Conservation (phyloP, 2,797 vertebrate genomes). For the Pristis pectinata region DNA sequence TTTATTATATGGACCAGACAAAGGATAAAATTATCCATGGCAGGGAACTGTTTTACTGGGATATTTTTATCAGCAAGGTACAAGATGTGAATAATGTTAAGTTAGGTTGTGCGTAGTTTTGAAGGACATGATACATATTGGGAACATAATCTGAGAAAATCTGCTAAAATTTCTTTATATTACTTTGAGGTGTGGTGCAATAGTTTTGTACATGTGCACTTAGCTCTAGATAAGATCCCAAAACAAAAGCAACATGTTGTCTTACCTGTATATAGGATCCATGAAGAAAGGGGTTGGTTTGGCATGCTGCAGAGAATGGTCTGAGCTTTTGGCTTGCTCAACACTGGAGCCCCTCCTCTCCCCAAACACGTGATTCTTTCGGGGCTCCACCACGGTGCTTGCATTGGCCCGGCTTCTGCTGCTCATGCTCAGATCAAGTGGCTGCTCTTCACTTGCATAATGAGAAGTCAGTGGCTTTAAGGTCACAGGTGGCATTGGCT, state of each 20-base stretch:
- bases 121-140: not conserved
- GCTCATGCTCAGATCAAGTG: slow-evolving; percentile 90
- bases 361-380: slow-evolving; percentile 72
- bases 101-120: not conserved
- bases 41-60: not conserved
- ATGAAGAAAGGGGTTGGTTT: slow-evolving; percentile 96
- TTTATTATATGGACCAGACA: not conserved
- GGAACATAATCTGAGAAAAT: not conserved
- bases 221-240: not conserved
- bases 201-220: not conserved
- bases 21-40: not conserved
- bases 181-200: not conserved
- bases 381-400: slow-evolving; percentile 65
- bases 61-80: not conserved
- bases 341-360: slow-evolving; percentile 69
- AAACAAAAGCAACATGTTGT: slow-evolving; percentile 16
- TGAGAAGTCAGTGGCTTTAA: slow-evolving; percentile 68
- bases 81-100: not conserved
- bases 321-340: slow-evolving; percentile 70
- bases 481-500: slow-evolving; percentile 61
- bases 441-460: slow-evolving; percentile 80
- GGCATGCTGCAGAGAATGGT: slow-evolving; percentile 88
- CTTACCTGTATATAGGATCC: slow-evolving; percentile 99
- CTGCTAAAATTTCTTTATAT: not conserved
- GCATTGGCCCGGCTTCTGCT: slow-evolving; percentile 70